A percentile compares a stretch with the other conserved stretches of the same genome.
Conservation (phyloP, 1,140 invertebrate genomes). For the Doryteuthis pealeii region DNA sequence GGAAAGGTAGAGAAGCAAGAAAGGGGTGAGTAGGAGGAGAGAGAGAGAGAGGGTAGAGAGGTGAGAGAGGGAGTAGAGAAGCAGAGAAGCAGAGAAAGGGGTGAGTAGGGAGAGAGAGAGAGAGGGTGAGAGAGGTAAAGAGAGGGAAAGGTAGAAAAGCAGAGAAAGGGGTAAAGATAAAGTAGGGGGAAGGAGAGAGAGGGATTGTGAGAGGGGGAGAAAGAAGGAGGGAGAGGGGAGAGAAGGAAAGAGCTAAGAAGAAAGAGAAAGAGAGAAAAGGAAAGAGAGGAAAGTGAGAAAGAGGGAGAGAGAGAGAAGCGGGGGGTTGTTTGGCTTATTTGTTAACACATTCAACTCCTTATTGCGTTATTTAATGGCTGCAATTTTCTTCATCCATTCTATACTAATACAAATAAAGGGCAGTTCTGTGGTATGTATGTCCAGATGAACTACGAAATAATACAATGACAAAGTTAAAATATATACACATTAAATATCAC, state of each 20-base stretch:
- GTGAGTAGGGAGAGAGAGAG: neutral
- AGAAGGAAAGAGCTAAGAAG: neutral
- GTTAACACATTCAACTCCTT: too few species aligned
- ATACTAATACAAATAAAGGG: too few species aligned
- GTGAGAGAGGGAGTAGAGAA: neutral
- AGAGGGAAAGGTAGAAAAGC: too few species aligned
- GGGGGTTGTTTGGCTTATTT: too few species aligned
- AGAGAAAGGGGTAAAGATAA: too few species aligned
- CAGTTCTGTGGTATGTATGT: too few species aligned
- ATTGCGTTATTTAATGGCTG: too few species aligned
- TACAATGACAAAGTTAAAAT: too few species aligned
- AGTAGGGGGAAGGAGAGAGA: neutral
- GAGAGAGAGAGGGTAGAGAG: neutral
- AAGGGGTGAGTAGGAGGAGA: neutral
- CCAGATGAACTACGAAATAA: too few species aligned
- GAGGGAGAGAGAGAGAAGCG: neutral
- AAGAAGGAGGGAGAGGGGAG: neutral
- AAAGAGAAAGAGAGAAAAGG: neutral
- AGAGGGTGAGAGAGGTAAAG: neutral
- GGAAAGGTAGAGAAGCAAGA: constrained; percentile 57
- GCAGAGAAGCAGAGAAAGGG: neutral
- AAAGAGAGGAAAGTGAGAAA: constrained; percentile 4
- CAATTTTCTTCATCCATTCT: too few species aligned
- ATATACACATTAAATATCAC: too few species aligned
- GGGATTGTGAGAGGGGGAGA: constrained; percentile 13